Conservation (phyloP, 2,113 vertebrate genomes). For the Dicerorhinus sumatrensis region DNA sequence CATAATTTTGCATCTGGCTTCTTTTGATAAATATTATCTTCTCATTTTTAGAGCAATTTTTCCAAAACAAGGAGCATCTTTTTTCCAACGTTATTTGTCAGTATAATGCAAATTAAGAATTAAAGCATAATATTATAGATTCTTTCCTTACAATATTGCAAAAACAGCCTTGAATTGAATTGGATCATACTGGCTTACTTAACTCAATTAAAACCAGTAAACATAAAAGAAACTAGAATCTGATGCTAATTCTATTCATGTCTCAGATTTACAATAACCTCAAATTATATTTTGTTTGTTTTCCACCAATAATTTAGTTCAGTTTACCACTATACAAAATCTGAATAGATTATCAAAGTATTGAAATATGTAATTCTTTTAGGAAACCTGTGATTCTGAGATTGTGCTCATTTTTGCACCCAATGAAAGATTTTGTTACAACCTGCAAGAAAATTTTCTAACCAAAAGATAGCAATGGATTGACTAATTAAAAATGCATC, state of each 20-base stretch:
- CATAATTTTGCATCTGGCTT: constrained; percentile 70
- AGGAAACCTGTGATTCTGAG: constrained; percentile 79
- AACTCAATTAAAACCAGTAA: constrained; percentile 86
- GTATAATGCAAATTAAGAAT: constrained; percentile 87
- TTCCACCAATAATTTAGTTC: constrained; percentile 78
- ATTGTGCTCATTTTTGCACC: constrained; percentile 81
- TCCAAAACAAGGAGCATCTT: constrained; percentile 75
- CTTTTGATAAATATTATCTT: constrained; percentile 82
- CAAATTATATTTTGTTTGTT: constrained; percentile 86
- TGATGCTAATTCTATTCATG: constrained; percentile 85
- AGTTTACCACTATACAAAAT: constrained; percentile 68
- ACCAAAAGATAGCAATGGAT: constrained; percentile 81
- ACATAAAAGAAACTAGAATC: constrained; percentile 78
- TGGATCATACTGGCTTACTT: constrained; percentile 80
- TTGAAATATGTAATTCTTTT: constrained; percentile 71
- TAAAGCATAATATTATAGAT: constrained; percentile 80
- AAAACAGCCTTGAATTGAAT: constrained; percentile 84
- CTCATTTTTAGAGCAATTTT: constrained; percentile 80
- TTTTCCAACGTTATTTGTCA: constrained; percentile 81
- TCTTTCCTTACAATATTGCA: constrained; percentile 80
- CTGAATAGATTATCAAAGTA: constrained; percentile 78
- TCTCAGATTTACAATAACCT: constrained; percentile 80
- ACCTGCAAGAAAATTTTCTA: constrained; percentile 83
- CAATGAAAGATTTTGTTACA: constrained; percentile 77
- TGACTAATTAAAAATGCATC: constrained; percentile 89